A percentile compares a stretch with the other conserved stretches of the same genome.
phyloP scores from a whole-genome alignment of 2,113 vertebrate genomes.

The Limanda limanda region DNA sequence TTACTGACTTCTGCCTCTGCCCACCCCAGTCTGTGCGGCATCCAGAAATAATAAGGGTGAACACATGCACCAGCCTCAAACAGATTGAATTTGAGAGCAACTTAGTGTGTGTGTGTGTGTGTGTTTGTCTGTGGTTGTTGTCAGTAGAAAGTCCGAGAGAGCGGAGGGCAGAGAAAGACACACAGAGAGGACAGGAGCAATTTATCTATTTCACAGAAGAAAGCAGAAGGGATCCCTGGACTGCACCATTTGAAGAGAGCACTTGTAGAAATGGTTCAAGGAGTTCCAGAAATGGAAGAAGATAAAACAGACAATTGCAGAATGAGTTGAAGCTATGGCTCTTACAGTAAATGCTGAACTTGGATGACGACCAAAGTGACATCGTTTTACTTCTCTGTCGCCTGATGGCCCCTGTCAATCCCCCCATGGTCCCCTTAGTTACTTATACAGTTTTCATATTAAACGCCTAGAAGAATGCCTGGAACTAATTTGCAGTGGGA shows the following conservation, averaged over 20 bases:
- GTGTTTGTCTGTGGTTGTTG: not conserved
- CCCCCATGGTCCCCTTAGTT: not conserved
- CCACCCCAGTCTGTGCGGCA: not conserved
- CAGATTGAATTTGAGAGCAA: not conserved
- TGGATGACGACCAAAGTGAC: not conserved
- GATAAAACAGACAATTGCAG: not conserved
- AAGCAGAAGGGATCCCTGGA: conserved; percentile 4
- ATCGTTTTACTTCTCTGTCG: conserved; percentile 4
- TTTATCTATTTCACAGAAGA: conserved; percentile 3
- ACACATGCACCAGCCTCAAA: not conserved
- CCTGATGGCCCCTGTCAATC: not conserved
- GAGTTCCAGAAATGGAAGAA: not conserved
- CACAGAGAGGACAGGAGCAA: not conserved
- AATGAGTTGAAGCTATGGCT: not conserved
- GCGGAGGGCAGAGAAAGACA: not conserved
- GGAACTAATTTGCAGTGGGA: not conserved
- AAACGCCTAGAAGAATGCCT: not conserved
- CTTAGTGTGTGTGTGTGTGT: not conserved
- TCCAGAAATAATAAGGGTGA: not conserved
- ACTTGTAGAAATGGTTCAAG: not conserved
- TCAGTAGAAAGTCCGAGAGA: not conserved
- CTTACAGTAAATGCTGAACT: not conserved
- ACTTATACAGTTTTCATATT: not conserved
- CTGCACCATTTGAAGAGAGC: not conserved
- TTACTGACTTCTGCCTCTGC: not conserved